phyloP scores from a whole-genome alignment of 2,888 invertebrate genomes.

The Parthenolecanium corni region DNA sequence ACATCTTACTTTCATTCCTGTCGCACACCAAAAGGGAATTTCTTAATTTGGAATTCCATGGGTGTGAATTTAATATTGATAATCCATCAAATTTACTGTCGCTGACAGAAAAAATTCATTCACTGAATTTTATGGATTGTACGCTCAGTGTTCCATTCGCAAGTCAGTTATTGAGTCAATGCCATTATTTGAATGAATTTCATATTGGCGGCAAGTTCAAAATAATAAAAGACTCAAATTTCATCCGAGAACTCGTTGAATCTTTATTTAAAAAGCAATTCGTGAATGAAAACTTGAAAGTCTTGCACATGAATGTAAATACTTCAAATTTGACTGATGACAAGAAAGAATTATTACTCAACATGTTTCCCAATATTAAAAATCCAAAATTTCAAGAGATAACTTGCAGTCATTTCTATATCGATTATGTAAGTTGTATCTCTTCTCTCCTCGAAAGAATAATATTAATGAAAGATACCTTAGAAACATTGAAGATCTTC shows the following conservation, averaged over 20 bases:
- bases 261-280: too few species aligned
- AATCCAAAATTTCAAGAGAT: neutral
- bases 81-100: neutral
- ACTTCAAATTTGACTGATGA: neutral
- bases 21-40: neutral
- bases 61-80: neutral
- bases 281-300: neutral
- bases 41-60: neutral
- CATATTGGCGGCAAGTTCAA: too few species aligned
- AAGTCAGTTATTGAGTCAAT: too few species aligned
- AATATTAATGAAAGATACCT: too few species aligned
- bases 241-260: too few species aligned
- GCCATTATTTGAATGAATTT: neutral
- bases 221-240: too few species aligned
- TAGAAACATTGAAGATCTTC: too few species aligned
- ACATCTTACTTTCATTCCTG: neutral
- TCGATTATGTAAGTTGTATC: too few species aligned
- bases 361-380: neutral
- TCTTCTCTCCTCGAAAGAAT: too few species aligned
- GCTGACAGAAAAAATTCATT: neutral
- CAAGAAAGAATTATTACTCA: neutral
- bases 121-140: neutral
- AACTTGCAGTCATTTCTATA: too few species aligned
- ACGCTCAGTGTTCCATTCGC: too few species aligned
- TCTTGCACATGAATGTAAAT: neutral